Conservation (phyloP, 2,797 vertebrate species). For the Mormyrops attenuatus region DNA sequence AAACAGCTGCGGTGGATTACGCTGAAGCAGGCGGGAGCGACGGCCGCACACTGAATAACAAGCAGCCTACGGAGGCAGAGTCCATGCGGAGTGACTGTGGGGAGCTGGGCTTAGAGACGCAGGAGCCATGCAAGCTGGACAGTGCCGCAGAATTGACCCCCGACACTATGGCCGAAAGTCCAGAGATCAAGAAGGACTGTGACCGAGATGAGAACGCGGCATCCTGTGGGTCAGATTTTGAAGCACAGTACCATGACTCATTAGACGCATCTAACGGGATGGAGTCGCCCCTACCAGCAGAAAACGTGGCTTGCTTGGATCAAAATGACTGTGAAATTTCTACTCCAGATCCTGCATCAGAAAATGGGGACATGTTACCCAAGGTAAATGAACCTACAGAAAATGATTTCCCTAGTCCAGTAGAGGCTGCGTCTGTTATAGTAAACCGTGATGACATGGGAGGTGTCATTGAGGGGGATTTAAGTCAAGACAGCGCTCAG, state of each 20-base stretch:
- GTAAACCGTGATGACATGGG: neutral
- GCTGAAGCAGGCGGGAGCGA: neutral
- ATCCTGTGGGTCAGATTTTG: neutral
- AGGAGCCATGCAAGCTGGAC: slow-evolving; percentile 23
- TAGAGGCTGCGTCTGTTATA: neutral
- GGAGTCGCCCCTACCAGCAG: neutral
- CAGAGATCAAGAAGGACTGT: neutral
- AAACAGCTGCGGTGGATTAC: slow-evolving; percentile 37
- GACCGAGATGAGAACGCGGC: neutral
- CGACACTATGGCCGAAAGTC: neutral
- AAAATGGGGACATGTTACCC: neutral
- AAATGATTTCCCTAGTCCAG: neutral
- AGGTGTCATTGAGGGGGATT: neutral
- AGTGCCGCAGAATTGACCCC: slow-evolving; percentile 13
- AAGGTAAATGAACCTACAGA: neutral
- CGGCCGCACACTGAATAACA: neutral
- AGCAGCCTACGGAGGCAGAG: neutral
- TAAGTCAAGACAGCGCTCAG: neutral
- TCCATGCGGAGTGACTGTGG: neutral
- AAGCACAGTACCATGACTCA: neutral
- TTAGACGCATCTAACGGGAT: neutral
- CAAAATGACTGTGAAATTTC: neutral
- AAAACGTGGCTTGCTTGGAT: neutral
- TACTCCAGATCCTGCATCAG: neutral
- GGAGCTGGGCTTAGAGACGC: neutral